phyloP scores from a whole-genome alignment of 2,888 invertebrate genomes.

The Mimumesa dahlbomi region DNA sequence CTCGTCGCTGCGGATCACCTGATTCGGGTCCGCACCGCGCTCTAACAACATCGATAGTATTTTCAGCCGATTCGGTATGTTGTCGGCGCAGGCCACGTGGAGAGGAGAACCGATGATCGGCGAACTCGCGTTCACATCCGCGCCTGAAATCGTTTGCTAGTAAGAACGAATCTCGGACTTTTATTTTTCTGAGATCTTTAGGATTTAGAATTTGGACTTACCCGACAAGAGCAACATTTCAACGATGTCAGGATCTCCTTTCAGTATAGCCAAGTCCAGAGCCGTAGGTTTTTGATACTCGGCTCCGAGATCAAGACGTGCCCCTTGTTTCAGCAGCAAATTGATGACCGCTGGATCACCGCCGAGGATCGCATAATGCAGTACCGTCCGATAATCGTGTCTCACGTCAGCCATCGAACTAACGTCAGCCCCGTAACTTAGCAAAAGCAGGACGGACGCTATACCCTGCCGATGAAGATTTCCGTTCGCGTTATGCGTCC shows the following conservation, averaged over 20 bases:
- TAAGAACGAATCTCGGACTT: not conserved
- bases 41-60: slow-evolving; percentile 86
- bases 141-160: slow-evolving; percentile 81
- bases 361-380: slow-evolving; percentile 93
- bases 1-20: slow-evolving; percentile 88
- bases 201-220: slow-evolving; percentile 73
- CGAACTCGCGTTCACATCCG: slow-evolving; percentile 89
- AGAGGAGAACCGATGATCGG: slow-evolving; percentile 91
- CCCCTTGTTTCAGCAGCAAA: slow-evolving; percentile 91
- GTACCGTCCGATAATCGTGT: slow-evolving; percentile 92
- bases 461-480: slow-evolving; percentile 86
- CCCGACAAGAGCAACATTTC: slow-evolving; percentile 86
- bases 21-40: slow-evolving; percentile 88
- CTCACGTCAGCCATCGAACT: slow-evolving; percentile 93
- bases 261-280: slow-evolving; percentile 91
- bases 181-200: not conserved
- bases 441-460: slow-evolving; percentile 87
- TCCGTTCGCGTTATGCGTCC: too few relatives aligned
- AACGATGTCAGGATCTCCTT: slow-evolving; percentile 88
- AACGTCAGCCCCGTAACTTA: slow-evolving; percentile 91
- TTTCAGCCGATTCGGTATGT: slow-evolving; percentile 86
- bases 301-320: slow-evolving; percentile 84
- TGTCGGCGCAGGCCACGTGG: slow-evolving; percentile 91
- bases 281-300: slow-evolving; percentile 88
- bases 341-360: slow-evolving; percentile 88